These are phyloP conservation scores for Anomalospiza imberbis DNA, from an alignment of 2,797 vertebrate species.

Conservation along the genomic window DNA sequence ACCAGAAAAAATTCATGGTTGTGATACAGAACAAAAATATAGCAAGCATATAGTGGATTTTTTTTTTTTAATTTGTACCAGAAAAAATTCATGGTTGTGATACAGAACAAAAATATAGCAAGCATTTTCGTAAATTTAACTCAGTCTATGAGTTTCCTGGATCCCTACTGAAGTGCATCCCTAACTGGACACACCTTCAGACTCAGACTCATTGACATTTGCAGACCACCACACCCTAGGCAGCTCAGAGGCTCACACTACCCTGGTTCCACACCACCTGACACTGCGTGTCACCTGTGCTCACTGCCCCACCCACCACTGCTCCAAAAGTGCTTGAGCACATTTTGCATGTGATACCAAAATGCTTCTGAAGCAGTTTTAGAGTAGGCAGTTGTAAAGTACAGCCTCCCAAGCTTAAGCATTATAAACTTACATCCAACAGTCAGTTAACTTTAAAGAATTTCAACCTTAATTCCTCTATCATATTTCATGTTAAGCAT, in stretches of 20 bases:
- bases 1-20: not conserved
- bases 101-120: not conserved
- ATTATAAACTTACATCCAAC: not conserved
- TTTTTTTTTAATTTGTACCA: not conserved
- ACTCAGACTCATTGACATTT: not conserved
- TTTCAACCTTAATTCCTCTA: not conserved
- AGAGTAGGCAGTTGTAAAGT: not conserved
- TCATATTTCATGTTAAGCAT: not conserved
- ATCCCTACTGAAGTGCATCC: too few species aligned
- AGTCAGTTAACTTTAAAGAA: not conserved
- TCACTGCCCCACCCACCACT: not conserved
- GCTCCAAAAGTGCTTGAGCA: not conserved
- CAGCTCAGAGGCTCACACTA: not conserved
- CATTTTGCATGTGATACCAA: not conserved
- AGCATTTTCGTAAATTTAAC: not conserved
- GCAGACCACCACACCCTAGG: not conserved
- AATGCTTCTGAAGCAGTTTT: not conserved
- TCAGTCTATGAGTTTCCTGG: not conserved
- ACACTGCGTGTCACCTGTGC: not conserved
- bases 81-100: not conserved
- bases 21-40: not conserved
- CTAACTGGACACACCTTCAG: not conserved
- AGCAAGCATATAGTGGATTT: too few species aligned
- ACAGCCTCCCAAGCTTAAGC: not conserved
- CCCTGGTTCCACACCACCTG: fast-evolving